phyloP scores from a whole-genome alignment of 2,888 invertebrate species.

The Agrochola macilenta region DNA sequence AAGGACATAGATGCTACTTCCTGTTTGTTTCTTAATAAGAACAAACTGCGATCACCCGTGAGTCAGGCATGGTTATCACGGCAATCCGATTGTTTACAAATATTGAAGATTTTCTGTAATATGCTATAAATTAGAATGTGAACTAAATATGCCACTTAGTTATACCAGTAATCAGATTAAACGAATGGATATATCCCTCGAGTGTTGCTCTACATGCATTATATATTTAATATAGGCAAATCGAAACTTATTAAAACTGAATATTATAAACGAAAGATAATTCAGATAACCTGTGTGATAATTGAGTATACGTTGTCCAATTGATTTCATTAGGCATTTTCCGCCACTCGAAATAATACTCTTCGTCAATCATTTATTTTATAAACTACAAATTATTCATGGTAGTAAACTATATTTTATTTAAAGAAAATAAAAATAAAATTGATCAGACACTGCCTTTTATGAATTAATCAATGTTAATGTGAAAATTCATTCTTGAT shows the following conservation, averaged over 20 bases:
- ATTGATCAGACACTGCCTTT: background rate
- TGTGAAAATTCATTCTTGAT: background rate
- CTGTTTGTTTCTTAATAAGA: background rate
- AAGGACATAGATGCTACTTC: background rate
- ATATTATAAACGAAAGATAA: constrained; percentile 16
- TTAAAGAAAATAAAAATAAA: background rate
- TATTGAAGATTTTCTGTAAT: background rate
- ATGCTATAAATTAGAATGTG: background rate
- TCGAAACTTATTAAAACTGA: background rate
- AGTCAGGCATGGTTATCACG: background rate
- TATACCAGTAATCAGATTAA: background rate
- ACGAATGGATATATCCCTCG: background rate
- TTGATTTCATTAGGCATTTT: constrained; percentile 29
- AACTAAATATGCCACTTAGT: background rate
- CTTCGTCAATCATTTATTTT: background rate
- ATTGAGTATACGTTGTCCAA: background rate
- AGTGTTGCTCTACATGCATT: too few relatives aligned
- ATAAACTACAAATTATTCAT: background rate
- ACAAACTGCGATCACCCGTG: background rate
- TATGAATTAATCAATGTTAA: constrained; percentile 1
- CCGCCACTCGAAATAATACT: background rate
- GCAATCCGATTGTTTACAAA: background rate
- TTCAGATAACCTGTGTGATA: constrained; percentile 8
- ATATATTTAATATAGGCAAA: background rate
- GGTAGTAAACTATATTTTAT: background rate